A percentile compares a stretch with the other conserved stretches of the same genome.
These are phyloP conservation scores for Corynorhinus townsendii DNA, from an alignment of 2,113 vertebrate species.

Conservation along the genomic window DNA sequence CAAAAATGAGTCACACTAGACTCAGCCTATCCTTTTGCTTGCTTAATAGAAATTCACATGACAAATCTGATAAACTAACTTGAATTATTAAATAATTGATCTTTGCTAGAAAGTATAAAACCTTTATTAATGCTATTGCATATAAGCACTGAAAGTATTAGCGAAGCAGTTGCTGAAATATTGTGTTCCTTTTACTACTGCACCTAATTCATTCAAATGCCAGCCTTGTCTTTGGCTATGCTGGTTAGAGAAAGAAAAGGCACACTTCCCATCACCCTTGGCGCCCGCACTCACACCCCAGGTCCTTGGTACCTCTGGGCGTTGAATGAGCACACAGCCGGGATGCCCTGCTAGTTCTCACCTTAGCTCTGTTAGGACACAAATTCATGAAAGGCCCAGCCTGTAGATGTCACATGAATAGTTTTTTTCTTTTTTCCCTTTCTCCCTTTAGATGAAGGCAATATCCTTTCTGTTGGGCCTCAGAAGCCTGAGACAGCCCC, in stretches of 20 bases:
- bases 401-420: neutral
- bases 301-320: neutral
- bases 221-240: neutral
- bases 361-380: neutral
- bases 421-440: neutral
- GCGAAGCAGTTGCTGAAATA: neutral
- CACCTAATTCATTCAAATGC: neutral
- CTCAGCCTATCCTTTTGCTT: neutral
- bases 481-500: accelerated
- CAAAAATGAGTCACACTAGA: neutral
- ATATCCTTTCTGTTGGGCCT: neutral
- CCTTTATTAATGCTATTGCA: neutral
- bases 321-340: neutral
- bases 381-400: neutral
- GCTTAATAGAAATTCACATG: neutral
- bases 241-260: neutral
- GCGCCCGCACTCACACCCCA: neutral
- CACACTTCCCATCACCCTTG: neutral
- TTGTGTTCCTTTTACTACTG: neutral
- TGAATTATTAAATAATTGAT: neutral
- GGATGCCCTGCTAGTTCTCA: neutral
- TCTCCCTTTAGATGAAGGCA: neutral
- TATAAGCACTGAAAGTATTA: neutral
- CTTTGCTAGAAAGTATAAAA: neutral
- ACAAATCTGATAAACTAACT: neutral